Evolutionary conservation across 2,888 invertebrate species (phyloP).

Genomic region (Laothoe populi): DNA sequence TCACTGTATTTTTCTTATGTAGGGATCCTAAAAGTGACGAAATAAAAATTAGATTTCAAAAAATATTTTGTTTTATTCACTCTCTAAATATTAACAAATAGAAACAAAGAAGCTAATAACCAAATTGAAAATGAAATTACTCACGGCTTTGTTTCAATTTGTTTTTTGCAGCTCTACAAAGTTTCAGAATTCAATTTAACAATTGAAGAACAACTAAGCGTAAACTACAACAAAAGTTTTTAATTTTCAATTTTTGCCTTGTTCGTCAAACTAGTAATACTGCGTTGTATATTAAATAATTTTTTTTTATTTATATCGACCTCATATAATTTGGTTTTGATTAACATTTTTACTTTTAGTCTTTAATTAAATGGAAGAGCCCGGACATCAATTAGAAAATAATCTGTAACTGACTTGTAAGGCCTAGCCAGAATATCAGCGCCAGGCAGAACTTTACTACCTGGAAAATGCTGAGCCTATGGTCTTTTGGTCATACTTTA

Average conservation of each 20-base stretch:
- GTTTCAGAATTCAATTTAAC: slow-evolving; percentile 14
- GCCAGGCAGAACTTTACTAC: too few relatives aligned
- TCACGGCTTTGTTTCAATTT: slow-evolving; percentile 4
- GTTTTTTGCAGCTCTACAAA: slow-evolving; percentile 6
- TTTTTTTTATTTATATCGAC: background rate
- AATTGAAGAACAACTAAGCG: slow-evolving; percentile 20
- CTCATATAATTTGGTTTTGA: too few relatives aligned
- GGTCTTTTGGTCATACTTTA: too few relatives aligned
- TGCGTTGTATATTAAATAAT: background rate
- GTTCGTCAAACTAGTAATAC: background rate
- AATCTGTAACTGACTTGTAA: too few relatives aligned
- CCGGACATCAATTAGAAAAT: too few relatives aligned
- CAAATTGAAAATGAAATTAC: slow-evolving; percentile 4
- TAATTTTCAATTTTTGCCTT: slow-evolving; percentile 8
- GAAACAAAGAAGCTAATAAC: slow-evolving; percentile 3
- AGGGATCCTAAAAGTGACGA: slow-evolving; percentile 70
- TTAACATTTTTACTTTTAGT: too few relatives aligned
- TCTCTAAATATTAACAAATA: background rate
- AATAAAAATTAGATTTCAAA: slow-evolving; percentile 74
- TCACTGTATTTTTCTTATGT: slow-evolving; percentile 72
- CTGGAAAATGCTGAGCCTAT: too few relatives aligned
- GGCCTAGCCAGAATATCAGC: too few relatives aligned
- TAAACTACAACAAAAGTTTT: slow-evolving; percentile 8
- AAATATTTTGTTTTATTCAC: slow-evolving; percentile 44
- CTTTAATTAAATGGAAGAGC: too few relatives aligned